phyloP scores from a whole-genome alignment of 1,140 invertebrate genomes.

The Marisa cornuarietis region DNA sequence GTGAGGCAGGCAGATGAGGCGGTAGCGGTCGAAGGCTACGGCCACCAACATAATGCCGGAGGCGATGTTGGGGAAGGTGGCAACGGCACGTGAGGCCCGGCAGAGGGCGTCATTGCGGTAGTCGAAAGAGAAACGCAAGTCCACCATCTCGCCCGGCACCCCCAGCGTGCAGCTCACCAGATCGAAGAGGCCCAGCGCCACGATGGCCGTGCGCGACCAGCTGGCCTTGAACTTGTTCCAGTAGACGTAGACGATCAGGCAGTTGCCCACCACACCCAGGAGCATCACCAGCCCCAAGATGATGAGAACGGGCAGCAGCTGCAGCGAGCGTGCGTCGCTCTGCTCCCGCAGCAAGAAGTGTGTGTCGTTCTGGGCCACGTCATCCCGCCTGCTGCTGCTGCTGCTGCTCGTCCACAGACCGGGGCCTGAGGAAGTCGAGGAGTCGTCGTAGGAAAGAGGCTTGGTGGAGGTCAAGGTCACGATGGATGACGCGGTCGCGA shows the following conservation, averaged over 20 bases:
- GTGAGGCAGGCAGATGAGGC: slow-evolving; percentile 44
- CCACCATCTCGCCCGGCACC: slow-evolving; percentile 54
- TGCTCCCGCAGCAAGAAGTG: slow-evolving; percentile 22
- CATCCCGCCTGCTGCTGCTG: too few relatives aligned
- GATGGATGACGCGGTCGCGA: too few relatives aligned
- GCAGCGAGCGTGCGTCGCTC: slow-evolving; percentile 34
- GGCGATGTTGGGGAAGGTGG: slow-evolving; percentile 38
- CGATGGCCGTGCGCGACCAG: slow-evolving; percentile 48
- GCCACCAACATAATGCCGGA: slow-evolving; percentile 50
- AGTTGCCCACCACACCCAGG: slow-evolving; percentile 47
- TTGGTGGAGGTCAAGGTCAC: too few relatives aligned
- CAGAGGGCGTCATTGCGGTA: slow-evolving; percentile 41
- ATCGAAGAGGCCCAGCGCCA: slow-evolving; percentile 49
- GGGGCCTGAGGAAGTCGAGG: too few relatives aligned
- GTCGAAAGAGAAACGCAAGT: slow-evolving; percentile 42
- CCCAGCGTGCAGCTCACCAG: slow-evolving; percentile 45
- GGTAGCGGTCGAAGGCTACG: slow-evolving; percentile 51
- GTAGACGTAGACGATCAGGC: slow-evolving; percentile 47
- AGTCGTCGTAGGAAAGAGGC: too few relatives aligned
- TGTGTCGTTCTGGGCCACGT: slow-evolving; percentile 10
- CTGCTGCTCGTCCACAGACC: too few relatives aligned
- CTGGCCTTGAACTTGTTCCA: slow-evolving; percentile 41
- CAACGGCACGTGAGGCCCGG: slow-evolving; percentile 42
- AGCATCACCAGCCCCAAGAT: slow-evolving; percentile 40
- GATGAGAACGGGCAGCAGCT: slow-evolving; percentile 35